Evolutionary conservation across 2,797 vertebrate genomes (phyloP).

Genomic region (Strix occidentalis): DNA sequence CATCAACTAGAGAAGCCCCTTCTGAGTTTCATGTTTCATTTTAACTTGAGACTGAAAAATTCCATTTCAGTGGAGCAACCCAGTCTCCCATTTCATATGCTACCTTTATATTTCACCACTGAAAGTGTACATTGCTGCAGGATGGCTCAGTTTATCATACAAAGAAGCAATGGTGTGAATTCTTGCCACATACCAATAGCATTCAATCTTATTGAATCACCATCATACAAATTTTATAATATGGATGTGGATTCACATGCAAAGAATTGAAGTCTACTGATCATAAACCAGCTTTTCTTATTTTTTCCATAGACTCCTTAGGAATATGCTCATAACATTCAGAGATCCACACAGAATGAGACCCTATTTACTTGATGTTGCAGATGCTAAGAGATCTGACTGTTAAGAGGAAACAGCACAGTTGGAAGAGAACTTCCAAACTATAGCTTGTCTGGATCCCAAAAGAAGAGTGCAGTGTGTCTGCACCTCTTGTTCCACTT

Average conservation of each 20-base stretch:
- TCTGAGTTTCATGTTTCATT: conserved; percentile 32
- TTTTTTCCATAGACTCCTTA: neutral
- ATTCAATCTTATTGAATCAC: neutral
- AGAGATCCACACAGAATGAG: neutral
- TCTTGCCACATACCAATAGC: neutral
- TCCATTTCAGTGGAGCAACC: neutral
- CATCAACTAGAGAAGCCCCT: neutral
- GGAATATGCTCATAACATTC: neutral
- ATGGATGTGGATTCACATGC: neutral
- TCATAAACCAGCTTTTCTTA: neutral
- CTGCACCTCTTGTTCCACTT: neutral
- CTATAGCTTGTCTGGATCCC: neutral
- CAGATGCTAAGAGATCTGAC: neutral
- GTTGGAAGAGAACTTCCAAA: neutral
- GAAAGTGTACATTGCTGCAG: neutral
- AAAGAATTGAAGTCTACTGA: neutral
- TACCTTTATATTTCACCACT: neutral
- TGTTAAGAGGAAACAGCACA: neutral
- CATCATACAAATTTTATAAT: neutral
- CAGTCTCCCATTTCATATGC: neutral
- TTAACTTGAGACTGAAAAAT: conserved; percentile 37
- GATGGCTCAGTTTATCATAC: neutral
- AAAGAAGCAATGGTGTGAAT: neutral
- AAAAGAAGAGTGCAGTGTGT: neutral
- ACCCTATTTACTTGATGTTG: neutral